These are phyloP conservation scores for Coecobrya sp. DNA, from an alignment of 2,888 invertebrate genomes.

Conservation along the genomic window DNA sequence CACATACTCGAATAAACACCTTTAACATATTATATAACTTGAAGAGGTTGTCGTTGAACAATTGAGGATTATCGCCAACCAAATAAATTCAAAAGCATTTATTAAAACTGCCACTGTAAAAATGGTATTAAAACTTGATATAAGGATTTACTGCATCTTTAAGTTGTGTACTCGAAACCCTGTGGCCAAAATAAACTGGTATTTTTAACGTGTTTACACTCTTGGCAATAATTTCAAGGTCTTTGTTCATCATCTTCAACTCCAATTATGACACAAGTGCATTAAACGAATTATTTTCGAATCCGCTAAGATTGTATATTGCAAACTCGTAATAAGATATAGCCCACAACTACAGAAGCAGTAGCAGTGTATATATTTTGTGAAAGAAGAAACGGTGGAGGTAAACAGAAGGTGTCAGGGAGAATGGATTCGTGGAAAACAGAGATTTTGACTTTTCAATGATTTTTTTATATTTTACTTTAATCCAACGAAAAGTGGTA, in stretches of 20 bases:
- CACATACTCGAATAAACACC: neutral
- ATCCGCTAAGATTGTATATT: slow-evolving; percentile 14
- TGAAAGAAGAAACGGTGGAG: neutral
- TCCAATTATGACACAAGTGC: neutral
- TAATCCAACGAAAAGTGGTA: too few species aligned
- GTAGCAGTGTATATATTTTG: neutral
- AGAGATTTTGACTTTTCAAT: slow-evolving; percentile 28
- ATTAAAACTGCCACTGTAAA: slow-evolving; percentile 38
- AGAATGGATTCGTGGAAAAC: slow-evolving; percentile 25
- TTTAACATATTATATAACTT: slow-evolving; percentile 5
- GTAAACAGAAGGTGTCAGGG: neutral
- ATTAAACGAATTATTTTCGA: neutral
- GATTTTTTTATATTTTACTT: neutral
- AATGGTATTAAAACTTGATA: neutral
- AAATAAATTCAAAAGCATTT: slow-evolving; percentile 38
- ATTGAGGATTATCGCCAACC: neutral
- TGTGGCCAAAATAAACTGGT: slow-evolving; percentile 68
- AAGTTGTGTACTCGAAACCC: slow-evolving; percentile 58
- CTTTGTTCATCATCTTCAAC: slow-evolving; percentile 54
- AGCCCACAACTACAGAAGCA: neutral
- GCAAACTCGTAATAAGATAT: neutral
- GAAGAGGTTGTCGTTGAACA: neutral
- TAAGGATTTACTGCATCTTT: slow-evolving; percentile 11
- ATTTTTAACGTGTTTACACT: slow-evolving; percentile 22
- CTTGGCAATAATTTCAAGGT: slow-evolving; percentile 65